Base-by-base conservation (phyloP, 2,888 invertebrate species). In the Pammene fasciana region DNA sequence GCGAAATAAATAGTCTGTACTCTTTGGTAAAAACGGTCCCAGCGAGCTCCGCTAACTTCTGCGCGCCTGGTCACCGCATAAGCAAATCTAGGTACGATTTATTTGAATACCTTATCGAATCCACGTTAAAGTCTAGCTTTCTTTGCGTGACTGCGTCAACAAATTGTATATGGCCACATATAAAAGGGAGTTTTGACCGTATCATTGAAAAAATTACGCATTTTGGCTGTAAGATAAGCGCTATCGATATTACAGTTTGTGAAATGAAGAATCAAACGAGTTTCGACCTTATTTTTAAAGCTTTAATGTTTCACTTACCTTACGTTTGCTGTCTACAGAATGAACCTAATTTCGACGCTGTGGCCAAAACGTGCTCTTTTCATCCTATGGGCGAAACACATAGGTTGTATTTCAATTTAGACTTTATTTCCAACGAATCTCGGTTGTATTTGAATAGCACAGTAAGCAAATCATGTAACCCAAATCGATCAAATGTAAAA, bases 261-360 rank as follows among this genome's bases (percentile, higher is more conserved):
- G 34, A 34, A 36, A 9, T 10, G 4, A 16, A 8, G 34, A n/a
- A 13, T 10, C 0, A 56, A 41, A 10, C 1, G 1, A 18, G n/a
- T 57, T 26, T 57, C 13, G 18, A 43, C 41, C 8, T 57, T 18
- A 43, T 18, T 57, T 43, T n/a, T 13, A 34, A 34, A n/a, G n/a
- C 26, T 1, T 26, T 26, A 26, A 26, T 26, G 26, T 26, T 26
- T 26, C 26, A 26, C 4, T 26, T n/a, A n/a, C n/a, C n/a, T 26
- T 50, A 16, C 13, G 2, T 59, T 59, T 38, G 10, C n/a, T 8
- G 34, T 3, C 45, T 3, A 34, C 74, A 65, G 66, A 48, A 71
- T 62, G 72, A 71, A 72, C 68, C 67, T 67, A 67, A 48, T 36
- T 8, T 72, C 68, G 66, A 72, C 67, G 70, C 36, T 36, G 11